phyloP scores from a whole-genome alignment of 2,797 vertebrate genomes.

The Sylvilagus floridanus region DNA sequence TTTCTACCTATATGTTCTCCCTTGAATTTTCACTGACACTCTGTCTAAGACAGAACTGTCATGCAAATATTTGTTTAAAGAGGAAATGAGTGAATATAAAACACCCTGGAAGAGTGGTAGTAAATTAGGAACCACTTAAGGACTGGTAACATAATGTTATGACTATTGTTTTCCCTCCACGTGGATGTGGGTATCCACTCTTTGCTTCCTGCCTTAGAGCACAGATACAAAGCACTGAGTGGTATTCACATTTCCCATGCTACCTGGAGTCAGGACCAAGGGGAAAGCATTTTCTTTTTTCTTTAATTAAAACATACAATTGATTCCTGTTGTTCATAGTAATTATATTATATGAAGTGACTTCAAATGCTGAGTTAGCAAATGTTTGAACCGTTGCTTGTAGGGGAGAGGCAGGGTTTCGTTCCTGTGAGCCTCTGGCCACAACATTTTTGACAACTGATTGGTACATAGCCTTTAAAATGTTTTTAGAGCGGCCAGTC shows the following conservation, averaged over 20 bases:
- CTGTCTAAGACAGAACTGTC: neutral
- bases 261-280: neutral
- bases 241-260: neutral
- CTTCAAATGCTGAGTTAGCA: slow-evolving; percentile 1
- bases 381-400: neutral
- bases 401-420: neutral
- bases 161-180: too few species aligned
- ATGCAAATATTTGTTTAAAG: neutral
- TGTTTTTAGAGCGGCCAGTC: neutral
- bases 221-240: neutral
- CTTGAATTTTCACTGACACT: neutral
- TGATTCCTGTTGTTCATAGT: neutral
- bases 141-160: neutral
- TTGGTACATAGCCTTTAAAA: neutral
- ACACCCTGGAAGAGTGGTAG: neutral
- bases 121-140: neutral
- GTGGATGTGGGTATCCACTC: neutral
- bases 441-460: neutral
- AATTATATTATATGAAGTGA: neutral
- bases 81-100: neutral
- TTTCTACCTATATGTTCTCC: neutral
- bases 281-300: neutral
- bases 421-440: neutral
- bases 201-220: neutral
- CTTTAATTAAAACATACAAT: neutral